Evolutionary conservation across 2,888 invertebrate species (phyloP), one percentile per base, ranked within the genome.

Genomic region (Amphipoea oculea): DNA sequence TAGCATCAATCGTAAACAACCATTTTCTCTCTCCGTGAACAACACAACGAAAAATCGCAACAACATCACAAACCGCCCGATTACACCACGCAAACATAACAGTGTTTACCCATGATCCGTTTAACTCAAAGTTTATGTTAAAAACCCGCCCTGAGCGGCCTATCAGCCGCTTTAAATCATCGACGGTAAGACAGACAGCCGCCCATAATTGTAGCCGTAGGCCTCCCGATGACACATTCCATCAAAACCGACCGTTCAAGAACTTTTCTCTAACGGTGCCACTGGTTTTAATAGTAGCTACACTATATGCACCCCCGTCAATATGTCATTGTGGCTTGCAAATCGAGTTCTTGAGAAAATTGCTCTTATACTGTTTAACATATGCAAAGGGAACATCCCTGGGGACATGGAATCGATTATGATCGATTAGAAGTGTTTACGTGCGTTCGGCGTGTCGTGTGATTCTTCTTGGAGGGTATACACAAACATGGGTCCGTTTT

Each of bases 141-240:
- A 93, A 90, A 89, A 89, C 88, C 82, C 85, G 94, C 95, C 93
- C 83, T 87, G 87, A 95, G 95, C 94, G 89, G 86, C 88, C 92
- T 93, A 95, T 95, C 94, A 94, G 91, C 72, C 89, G 86, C 90
- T 89, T 92, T 96, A 96, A 96, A 96, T 96, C 95, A 95, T 92
- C 89, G 89, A 84, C 83, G 89, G 90, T 88, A 90, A 90, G 92
- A 92, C 92, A 92, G 92, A 90, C 90, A 90, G 81, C 92, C 90
- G 87, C 88, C 86, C 90, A 91, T 96, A 96, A 96, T 96, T 96
- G 94, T 89, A 89, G 93, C 96, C 94, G 83, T 79, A 81, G 93
- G 96, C 92, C 40, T 71, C 76, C 82, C 94, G 96, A 95, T 95
- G 96, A 96, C 96, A 96, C 95, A 95, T 95, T 95, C 95, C 94